These are phyloP conservation scores for Limonius californicus DNA, from an alignment of 1,140 invertebrate genomes.

Conservation along the genomic window DNA sequence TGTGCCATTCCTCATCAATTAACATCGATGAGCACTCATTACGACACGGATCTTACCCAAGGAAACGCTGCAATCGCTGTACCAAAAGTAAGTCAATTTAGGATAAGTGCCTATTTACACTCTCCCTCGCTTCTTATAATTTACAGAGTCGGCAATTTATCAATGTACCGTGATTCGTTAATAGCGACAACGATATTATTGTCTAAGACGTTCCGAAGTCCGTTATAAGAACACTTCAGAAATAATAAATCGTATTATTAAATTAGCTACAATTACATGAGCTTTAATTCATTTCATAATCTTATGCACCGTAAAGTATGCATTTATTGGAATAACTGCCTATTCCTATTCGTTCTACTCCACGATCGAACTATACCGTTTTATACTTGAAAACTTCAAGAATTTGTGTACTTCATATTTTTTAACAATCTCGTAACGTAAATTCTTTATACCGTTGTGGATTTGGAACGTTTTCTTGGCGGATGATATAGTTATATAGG, in stretches of 20 bases:
- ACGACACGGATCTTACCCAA: constrained; percentile 43
- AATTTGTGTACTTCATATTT: neutral
- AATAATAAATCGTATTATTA: constrained; percentile 3
- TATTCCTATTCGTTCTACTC: no score
- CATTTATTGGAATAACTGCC: no score
- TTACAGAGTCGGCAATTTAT: constrained; percentile 24
- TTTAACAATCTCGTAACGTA: no score
- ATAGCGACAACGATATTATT: constrained; percentile 28
- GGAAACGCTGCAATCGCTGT: constrained; percentile 45
- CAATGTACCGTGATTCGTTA: constrained; percentile 30
- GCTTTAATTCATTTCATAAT: neutral
- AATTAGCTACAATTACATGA: neutral
- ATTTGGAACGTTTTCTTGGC: no score
- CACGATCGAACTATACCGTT: no score
- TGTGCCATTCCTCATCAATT: constrained; percentile 16
- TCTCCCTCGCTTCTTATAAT: neutral
- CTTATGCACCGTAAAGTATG: no score
- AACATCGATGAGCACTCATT: constrained; percentile 43
- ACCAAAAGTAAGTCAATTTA: constrained; percentile 34
- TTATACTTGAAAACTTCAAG: neutral
- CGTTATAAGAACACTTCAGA: neutral
- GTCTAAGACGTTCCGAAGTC: constrained; percentile 17
- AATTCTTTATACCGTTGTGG: no score
- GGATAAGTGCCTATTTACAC: constrained; percentile 26
- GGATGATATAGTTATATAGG: no score